Percentiles rank a stretch among this genome's conserved stretches.
These are phyloP conservation scores for Carabus problematicus DNA, from an alignment of 2,888 invertebrate genomes.

Conservation along the genomic window DNA sequence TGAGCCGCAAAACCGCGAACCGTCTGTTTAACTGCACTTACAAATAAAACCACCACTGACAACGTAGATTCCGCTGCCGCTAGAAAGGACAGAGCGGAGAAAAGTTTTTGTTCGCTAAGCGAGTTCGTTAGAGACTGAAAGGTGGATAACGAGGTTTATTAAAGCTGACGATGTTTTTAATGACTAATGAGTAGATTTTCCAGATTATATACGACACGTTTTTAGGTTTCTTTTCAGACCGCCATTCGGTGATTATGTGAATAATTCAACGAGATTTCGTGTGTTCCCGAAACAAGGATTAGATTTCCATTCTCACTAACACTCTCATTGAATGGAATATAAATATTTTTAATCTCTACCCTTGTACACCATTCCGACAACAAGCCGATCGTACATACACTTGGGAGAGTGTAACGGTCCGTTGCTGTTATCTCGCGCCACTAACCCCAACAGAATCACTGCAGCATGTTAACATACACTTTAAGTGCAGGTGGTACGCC, in stretches of 20 bases:
- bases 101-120: conserved; percentile 9
- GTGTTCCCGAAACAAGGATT: no score
- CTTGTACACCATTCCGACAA: no score
- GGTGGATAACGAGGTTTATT: conserved; percentile 6
- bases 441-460: neutral
- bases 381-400: no score
- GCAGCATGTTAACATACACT: conserved; percentile 1
- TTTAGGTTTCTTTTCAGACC: no score
- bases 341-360: no score
- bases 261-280: no score
- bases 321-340: no score
- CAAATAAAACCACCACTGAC: neutral
- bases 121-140: conserved; percentile 6
- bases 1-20: neutral
- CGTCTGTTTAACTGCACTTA: neutral
- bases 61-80: neutral
- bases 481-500: conserved; percentile 1
- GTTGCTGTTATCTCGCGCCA: neutral
- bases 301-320: no score
- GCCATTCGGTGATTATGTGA: no score
- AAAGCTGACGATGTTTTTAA: conserved; percentile 6
- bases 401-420: no score
- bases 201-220: no score
- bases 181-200: no score
- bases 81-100: neutral